Conservation (phyloP, 2,113 vertebrate genomes). For the Myrmecobius fasciatus region DNA sequence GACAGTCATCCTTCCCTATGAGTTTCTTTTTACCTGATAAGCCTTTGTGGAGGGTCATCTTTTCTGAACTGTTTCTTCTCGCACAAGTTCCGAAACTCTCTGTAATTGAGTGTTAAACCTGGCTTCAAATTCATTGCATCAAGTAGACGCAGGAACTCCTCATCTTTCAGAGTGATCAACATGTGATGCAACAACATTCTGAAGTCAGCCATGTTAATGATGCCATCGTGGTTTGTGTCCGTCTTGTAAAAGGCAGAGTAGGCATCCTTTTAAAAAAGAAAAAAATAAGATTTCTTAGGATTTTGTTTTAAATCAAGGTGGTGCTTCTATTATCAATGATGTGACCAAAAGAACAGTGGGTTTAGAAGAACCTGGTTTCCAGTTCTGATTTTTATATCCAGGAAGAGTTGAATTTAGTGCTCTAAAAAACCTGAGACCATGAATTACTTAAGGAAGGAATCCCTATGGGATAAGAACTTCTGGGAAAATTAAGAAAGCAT, state of each 20-base stretch:
- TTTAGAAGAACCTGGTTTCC: neutral
- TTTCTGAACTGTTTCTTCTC: neutral
- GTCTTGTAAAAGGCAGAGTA: conserved; percentile 83
- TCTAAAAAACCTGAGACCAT: neutral
- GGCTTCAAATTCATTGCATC: conserved; percentile 79
- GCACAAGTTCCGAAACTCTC: conserved; percentile 78
- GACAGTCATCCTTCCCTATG: neutral
- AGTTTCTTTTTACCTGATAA: conserved; percentile 51
- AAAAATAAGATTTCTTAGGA: neutral
- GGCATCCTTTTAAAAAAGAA: conserved; percentile 77
- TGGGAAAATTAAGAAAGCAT: neutral
- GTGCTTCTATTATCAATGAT: neutral
- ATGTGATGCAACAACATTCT: conserved; percentile 73
- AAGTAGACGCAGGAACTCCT: conserved; percentile 79
- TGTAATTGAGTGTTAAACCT: conserved; percentile 73
- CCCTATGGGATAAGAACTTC: neutral
- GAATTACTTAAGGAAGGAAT: neutral
- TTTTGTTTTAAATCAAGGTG: neutral
- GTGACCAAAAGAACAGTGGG: neutral
- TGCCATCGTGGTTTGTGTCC: conserved; percentile 81
- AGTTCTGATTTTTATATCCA: neutral
- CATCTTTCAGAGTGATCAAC: conserved; percentile 74
- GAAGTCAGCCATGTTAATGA: conserved; percentile 79
- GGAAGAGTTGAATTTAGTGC: neutral
- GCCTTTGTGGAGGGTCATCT: conserved; percentile 39